phyloP scores from a whole-genome alignment of 2,113 vertebrate species.

The Blennius ocellaris region DNA sequence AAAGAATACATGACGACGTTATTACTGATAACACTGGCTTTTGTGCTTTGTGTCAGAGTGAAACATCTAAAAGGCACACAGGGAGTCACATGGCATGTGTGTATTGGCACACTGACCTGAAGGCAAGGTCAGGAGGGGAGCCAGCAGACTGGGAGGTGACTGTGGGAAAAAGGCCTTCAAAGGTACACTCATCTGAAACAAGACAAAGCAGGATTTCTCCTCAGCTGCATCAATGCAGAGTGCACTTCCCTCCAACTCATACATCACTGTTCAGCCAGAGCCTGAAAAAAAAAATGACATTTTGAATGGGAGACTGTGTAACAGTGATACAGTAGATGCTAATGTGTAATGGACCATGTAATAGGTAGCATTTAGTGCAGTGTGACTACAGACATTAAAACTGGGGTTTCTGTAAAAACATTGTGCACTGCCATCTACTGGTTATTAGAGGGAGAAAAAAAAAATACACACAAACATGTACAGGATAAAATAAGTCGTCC shows the following conservation, averaged over 20 bases:
- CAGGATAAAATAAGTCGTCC: conserved; percentile 20
- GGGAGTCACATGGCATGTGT: background rate
- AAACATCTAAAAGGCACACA: conserved; percentile 9
- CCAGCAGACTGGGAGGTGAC: conserved; percentile 81
- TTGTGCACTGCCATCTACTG: conserved; percentile 70
- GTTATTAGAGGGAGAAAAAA: conserved; percentile 35
- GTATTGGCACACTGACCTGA: conserved; percentile 83
- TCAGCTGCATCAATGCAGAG: conserved; percentile 41
- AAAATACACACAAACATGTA: background rate
- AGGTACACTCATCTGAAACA: conserved; percentile 84
- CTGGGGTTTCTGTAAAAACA: conserved; percentile 24
- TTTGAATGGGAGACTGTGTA: conserved; percentile 61
- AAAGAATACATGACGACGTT: conserved; percentile 39
- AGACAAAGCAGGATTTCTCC: conserved; percentile 50
- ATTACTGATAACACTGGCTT: conserved; percentile 30
- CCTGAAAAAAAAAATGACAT: conserved; percentile 70
- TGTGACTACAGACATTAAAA: conserved; percentile 58
- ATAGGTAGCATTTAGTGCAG: conserved; percentile 65
- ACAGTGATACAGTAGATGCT: conserved; percentile 62
- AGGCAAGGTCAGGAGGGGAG: conserved; percentile 79
- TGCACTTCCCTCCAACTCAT: conserved; percentile 27
- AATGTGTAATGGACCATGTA: conserved; percentile 76
- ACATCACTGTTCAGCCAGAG: conserved; percentile 37
- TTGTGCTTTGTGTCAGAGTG: conserved; percentile 35
- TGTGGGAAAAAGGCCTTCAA: conserved; percentile 89